Evolutionary conservation across 2,797 vertebrate genomes (phyloP), one percentile per base, ranked within the genome.

Genomic region (Danio aesculapii): DNA sequence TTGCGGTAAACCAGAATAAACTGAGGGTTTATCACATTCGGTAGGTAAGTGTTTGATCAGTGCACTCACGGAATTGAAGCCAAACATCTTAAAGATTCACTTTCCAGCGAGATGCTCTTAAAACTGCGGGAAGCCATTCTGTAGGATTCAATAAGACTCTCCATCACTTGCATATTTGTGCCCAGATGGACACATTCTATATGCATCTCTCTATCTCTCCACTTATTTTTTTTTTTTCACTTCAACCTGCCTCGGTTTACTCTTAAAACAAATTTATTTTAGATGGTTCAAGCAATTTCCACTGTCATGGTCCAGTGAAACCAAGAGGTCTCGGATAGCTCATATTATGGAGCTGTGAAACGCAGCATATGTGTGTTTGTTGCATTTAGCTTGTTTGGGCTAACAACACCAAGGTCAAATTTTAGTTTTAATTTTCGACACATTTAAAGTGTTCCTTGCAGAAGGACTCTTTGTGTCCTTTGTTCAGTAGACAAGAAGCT

Each of bases 231-330:
- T 30, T 30, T 30, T 62, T 75, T 68, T 69, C 61, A 63, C 21
- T 61, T 74, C 17, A 11, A 8, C n/a, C 58, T 57, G 14, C 58
- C 46, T 52, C 39, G 6, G 47, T 66, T 66, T 82, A 55, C 43
- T 75, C 70, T 50, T 68, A 73, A 79, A 58, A 75, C 61, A 83
- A 47, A 75, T 75, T 75, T 68, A 63, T 79, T 66, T 83, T 57
- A 62, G 63, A 70, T 78, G 77, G 70, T 61, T 68, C 47, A 19
- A 39, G 55, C 63, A 41, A 55, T 75, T 63, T 62, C 64, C 64
- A 53, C 55, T 43, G 76, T 83, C 82, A 83, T 79, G 63, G 62
- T 79, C 58, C 52, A 53, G 17, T 79, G 64, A 75, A 63, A 74
- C 49, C 30, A 19, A 73, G 55, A 57, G 47, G 11, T 67, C 53